phyloP scores from a whole-genome alignment of 2,113 vertebrate species.

The Sclerurus mexicanus region DNA sequence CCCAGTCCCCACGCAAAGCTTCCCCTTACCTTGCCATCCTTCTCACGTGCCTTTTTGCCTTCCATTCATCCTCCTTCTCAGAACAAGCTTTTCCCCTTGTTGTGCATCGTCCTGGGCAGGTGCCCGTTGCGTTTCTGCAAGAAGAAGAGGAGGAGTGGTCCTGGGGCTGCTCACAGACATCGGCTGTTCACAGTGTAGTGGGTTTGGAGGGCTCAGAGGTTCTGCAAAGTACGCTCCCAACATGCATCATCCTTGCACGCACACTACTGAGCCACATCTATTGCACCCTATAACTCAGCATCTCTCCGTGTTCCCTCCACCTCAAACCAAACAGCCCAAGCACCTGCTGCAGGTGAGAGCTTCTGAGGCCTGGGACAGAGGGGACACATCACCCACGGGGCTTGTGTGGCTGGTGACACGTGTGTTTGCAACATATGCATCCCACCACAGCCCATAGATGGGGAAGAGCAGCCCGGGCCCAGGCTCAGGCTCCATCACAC shows the following conservation, averaged over 20 bases:
- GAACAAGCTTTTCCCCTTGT: not conserved
- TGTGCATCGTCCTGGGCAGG: not conserved
- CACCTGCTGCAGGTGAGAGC: not conserved
- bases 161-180: not conserved
- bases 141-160: not conserved
- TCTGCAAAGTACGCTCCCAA: not conserved
- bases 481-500: not conserved
- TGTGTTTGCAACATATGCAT: not conserved
- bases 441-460: not conserved
- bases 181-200: rapidly evolving
- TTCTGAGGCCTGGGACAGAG: not conserved
- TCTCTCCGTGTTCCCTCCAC: not conserved
- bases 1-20: not conserved
- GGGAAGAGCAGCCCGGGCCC: not conserved
- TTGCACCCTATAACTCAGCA: not conserved
- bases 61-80: conserved; percentile 26
- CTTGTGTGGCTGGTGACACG: rapidly evolving
- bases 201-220: not conserved
- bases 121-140: not conserved
- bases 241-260: rapidly evolving
- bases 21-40: conserved; percentile 42
- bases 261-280: not conserved
- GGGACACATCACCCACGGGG: not conserved
- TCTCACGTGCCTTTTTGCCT: not conserved
- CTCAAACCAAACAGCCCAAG: not conserved